phyloP scores from a whole-genome alignment of 2,113 vertebrate species.

The Nettapus auritus region DNA sequence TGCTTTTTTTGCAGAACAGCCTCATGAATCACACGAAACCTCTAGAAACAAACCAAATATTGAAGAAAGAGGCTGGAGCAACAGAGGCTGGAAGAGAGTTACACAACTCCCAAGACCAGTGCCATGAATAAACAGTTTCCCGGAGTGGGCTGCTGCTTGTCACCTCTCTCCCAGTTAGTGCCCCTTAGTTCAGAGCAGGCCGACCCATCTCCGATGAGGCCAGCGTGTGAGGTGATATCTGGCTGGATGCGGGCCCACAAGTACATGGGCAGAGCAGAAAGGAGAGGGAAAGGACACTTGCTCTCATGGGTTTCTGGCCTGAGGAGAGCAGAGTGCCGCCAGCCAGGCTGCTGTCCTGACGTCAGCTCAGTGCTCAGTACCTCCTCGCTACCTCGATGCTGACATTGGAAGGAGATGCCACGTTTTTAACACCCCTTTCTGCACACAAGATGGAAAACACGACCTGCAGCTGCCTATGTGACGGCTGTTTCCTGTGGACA shows the following conservation, averaged over 20 bases:
- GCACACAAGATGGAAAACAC: not conserved
- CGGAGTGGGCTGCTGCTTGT: not conserved
- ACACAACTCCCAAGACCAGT: not conserved
- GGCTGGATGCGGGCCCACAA: rapidly evolving
- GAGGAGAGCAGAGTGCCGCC: no score
- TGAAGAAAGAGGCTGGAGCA: not conserved
- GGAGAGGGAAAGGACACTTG: not conserved
- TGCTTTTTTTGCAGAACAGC: not conserved
- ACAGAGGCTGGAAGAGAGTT: not conserved
- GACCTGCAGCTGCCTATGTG: not conserved
- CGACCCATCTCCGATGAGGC: not conserved
- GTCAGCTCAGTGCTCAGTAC: not conserved
- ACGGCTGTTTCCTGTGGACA: not conserved
- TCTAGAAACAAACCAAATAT: not conserved
- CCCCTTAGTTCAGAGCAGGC: not conserved
- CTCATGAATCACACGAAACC: not conserved
- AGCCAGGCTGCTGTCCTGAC: not conserved
- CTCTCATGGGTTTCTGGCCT: not conserved
- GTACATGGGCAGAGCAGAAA: not conserved
- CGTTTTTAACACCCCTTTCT: not conserved
- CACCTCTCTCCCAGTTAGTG: not conserved
- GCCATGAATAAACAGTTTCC: not conserved
- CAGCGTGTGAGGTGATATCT: rapidly evolving
- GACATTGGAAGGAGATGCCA: not conserved
- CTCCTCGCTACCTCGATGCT: not conserved